Percentiles rank a stretch among this genome's conserved stretches.
phyloP scores from a whole-genome alignment of 2,888 invertebrate species.

The Leistus spinibarbis region DNA sequence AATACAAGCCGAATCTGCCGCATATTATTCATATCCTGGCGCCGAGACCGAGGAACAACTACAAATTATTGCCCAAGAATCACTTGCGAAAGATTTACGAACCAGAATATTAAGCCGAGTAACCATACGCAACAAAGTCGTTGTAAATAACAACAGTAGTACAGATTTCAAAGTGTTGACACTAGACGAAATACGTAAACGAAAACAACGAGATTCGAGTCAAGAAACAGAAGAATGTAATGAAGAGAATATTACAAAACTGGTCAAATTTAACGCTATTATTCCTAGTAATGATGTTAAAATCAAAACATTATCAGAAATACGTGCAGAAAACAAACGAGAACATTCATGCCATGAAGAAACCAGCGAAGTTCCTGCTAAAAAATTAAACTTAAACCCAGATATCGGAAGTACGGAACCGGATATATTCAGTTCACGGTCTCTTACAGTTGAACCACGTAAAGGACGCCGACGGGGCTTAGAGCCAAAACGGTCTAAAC shows the following conservation, averaged over 20 bases:
- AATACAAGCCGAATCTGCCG: conserved; percentile 74
- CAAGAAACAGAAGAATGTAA: neutral
- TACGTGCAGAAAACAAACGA: conserved; percentile 51
- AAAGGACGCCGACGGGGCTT: conserved; percentile 38
- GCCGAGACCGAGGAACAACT: neutral
- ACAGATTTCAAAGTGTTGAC: conserved; percentile 61
- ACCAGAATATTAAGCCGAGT: conserved; percentile 50
- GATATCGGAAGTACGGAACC: conserved; percentile 20
- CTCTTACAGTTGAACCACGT: neutral
- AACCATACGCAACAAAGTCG: conserved; percentile 41
- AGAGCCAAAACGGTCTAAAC: conserved; percentile 32
- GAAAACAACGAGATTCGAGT: conserved; percentile 23
- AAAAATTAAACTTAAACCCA: neutral
- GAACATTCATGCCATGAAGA: conserved; percentile 14
- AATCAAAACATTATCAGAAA: conserved; percentile 57
- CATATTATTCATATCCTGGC: conserved; percentile 69
- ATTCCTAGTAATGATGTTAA: conserved; percentile 46
- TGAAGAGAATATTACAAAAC: conserved; percentile 39
- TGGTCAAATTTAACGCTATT: conserved; percentile 11
- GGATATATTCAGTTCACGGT: neutral
- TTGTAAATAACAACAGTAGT: conserved; percentile 14
- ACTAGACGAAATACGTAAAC: conserved; percentile 59
- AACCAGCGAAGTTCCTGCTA: conserved; percentile 11
- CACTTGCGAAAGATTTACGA: conserved; percentile 47
- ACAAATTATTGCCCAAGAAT: conserved; percentile 16